These are phyloP conservation scores for Sardina pilchardus DNA, from an alignment of 2,113 vertebrate genomes.

Conservation along the genomic window DNA sequence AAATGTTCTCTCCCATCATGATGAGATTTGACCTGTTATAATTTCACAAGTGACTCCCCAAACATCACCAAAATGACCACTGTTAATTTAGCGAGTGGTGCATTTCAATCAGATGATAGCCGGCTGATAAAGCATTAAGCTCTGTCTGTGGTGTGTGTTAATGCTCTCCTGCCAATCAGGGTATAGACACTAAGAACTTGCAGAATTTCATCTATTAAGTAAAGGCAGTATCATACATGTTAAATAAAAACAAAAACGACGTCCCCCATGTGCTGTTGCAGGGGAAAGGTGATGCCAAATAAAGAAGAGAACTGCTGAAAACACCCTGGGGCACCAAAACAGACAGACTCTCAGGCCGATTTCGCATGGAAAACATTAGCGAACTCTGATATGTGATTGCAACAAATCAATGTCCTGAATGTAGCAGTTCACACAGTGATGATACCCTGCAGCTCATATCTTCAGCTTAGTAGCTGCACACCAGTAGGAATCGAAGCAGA, in stretches of 20 bases:
- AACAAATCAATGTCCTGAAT: not conserved
- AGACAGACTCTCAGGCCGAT: not conserved
- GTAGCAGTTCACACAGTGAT: not conserved
- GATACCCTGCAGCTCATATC: not conserved
- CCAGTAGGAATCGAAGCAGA: not conserved
- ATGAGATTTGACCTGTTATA: not conserved
- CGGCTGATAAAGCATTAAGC: slow-evolving; percentile 1
- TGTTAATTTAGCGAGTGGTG: not conserved
- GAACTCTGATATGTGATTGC: not conserved
- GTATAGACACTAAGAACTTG: not conserved
- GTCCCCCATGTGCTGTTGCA: not conserved
- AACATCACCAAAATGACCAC: not conserved
- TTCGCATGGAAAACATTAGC: not conserved
- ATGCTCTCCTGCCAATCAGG: not conserved
- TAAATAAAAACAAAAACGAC: not conserved
- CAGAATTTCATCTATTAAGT: not conserved
- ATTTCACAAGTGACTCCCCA: not conserved
- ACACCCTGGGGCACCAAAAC: not conserved
- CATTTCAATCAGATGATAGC: not conserved
- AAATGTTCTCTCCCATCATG: not conserved
- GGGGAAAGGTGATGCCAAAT: not conserved
- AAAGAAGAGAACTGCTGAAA: not conserved
- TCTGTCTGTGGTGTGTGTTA: not conserved
- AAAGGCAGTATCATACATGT: not conserved
- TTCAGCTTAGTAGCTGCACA: not conserved